Evolutionary conservation across 2,888 invertebrate species (phyloP), one percentile per base, ranked within the genome.

Genomic region (Hartigia nigra): DNA sequence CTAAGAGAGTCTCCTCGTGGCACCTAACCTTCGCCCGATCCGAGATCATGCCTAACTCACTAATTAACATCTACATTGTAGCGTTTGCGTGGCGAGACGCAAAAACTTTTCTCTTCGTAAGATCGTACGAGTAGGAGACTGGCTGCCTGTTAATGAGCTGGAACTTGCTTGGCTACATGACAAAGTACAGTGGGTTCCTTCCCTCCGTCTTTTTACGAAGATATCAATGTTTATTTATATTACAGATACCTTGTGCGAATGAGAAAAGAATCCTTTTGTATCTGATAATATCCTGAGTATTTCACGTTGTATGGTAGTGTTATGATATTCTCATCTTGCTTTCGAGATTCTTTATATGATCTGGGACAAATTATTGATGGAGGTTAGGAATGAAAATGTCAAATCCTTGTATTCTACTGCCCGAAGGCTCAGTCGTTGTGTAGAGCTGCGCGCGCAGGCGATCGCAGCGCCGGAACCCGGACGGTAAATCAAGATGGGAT

Each of bases 401-500:
- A 55, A 55, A 55, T 23, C 55, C 55, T 55, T 55, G 23, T 23
- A 55, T 55, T 55, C 55, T 55, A 23, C 23, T 55, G 55, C 23
- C 55, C 23, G 55, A 55, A 55, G 55, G 55, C 55, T 9, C 23
- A 55, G 55, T 23, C 23, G 55, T 23, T 23, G 23, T 14, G 14
- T 23, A 2, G 55, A 23, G 23, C 23, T 55, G 55, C 55, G 23
- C 55, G 55, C 55, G 23, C 55, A 55, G 55, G 55, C 23, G 72
- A 72, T 74, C 77, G 75, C 78, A 77, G 78, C 77, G 78, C 74
- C 79, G 69, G n/a, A 78, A 78, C 76, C 69, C 79, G 82, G 82
- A 85, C 83, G 82, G 83, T 86, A 87, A 85, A 87, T 87, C 87
- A 86, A 86, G 86, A 86, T 86, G 84, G 81, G 78, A 83, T 84